Evolutionary conservation across 2,797 vertebrate species (phyloP), one percentile per base, ranked within the genome.

Genomic region (Odontamblyopus rebecca): DNA sequence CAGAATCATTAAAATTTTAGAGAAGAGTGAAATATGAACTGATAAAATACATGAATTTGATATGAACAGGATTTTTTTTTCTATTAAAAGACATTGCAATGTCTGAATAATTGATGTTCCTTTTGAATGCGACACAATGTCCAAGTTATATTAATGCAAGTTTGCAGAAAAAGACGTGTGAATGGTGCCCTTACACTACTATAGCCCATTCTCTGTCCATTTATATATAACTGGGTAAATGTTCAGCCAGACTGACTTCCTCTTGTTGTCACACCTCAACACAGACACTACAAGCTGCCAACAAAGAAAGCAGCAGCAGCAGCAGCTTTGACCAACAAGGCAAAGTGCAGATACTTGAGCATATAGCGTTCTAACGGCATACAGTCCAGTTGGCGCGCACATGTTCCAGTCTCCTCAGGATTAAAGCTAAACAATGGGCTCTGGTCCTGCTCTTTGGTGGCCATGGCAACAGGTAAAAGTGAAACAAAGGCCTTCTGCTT

Each of bases 401-500:
- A 82, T 63, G 66, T 73, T 74, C 76, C 75, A 73, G 7, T 75
- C 76, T 86, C 79, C 78, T 80, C 80, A 84, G 81, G 88, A 90
- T 89, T 89, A 92, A 79, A 41, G 67, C 82, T 77, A 62, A 85
- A 92, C 90, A 93, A 92, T 84, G 82, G 82, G 66, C 82, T 71
- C 57, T 76, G 87, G 89, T 91, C 83, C 85, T 87, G 88, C 89
- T 88, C 86, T 89, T 81, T 88, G 85, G 90, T 90, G 79, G 84
- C 89, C 88, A 91, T 93, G 88, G 89, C 86, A 92, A 93, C 89
- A 88, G 84, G 83, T 88, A 84, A 86, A 84, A 89, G 80, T 81
- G 75, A 77, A 90, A 89, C 83, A 89, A 87, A 86, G 83, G 64
- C 73, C 66, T 44, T 77, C 67, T 83, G 68, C 76, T 81, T 88